Evolutionary conservation across 2,888 invertebrate species (phyloP), one percentile per base, ranked within the genome.

Genomic region (Drosophila greeni): DNA sequence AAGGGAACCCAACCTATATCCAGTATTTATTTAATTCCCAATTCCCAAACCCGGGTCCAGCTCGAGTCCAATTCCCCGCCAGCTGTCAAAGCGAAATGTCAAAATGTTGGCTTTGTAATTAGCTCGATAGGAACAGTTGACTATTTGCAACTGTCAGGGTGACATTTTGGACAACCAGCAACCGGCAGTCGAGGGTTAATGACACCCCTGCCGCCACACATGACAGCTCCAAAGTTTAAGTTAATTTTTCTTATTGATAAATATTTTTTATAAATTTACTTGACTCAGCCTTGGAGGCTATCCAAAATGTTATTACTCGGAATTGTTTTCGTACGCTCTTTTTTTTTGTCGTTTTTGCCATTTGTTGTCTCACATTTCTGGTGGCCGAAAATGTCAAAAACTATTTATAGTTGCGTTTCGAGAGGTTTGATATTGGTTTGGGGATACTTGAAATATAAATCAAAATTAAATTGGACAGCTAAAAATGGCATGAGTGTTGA

Each of bases 141-240:
- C 83, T 84, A 81, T 84, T 84, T 81, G 81, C 81, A 81, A 84
- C 83, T 84, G 81, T 82, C 81, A 84, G 67, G 66, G 66, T 74
- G 80, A 79, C 84, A 80, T 80, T 80, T 84, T 74, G 45, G 75
- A 31, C 62, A 49, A 36, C 48, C 5, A 24, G 34, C 48, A 16
- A 29, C 29, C 42, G 51, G 70, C 62, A 48, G 49, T 60, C 33
- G 51, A 59, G 68, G 76, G 76, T 76, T 76, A 82, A 76, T 79
- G 82, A 76, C 82, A 71, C 34, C 29, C 34, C 34, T 29, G 68
- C 65, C 29, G 71, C 68, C 60, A 49, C 57, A 58, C 66, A 66
- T 72, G 71, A 66, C 71, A 71, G 72, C 66, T 54, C 20, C 40
- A 61, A 60, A 72, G 56, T 72, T 71, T 42, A 67, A 67, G 72